Conservation (phyloP, 1,140 invertebrate species). For the Drosophila orena region DNA sequence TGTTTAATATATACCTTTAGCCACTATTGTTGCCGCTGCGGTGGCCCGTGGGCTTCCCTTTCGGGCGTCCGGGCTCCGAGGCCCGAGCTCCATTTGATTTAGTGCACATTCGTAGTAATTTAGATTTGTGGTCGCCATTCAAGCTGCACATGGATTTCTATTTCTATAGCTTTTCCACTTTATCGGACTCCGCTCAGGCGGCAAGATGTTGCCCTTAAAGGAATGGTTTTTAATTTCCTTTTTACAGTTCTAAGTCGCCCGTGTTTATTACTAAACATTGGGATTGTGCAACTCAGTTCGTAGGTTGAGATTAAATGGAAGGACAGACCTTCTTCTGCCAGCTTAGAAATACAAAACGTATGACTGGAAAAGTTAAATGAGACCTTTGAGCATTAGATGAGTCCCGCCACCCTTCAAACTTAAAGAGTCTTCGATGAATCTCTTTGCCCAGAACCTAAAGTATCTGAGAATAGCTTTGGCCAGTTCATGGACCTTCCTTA, state of each 20-base stretch:
- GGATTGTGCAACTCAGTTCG: not conserved
- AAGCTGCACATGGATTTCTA: conserved; percentile 39
- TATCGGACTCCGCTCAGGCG: conserved; percentile 9
- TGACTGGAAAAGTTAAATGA: too few species aligned
- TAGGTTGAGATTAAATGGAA: too few species aligned
- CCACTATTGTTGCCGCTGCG: conserved; percentile 58
- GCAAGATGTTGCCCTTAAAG: conserved; percentile 29
- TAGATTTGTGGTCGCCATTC: conserved; percentile 77
- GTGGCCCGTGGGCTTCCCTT: conserved; percentile 73
- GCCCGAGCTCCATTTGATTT: conserved; percentile 58
- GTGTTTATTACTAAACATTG: too few species aligned
- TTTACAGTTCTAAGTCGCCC: conserved; percentile 39
- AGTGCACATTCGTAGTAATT: conserved; percentile 72
- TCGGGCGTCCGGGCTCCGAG: conserved; percentile 32
- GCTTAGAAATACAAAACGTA: too few species aligned
- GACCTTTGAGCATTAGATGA: not conserved
- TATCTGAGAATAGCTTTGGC: not conserved
- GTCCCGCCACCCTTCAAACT: too few species aligned
- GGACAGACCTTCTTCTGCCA: too few species aligned
- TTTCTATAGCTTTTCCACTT: conserved; percentile 21
- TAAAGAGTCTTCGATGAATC: too few species aligned
- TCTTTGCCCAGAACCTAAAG: too few species aligned
- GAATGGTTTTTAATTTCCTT: conserved; percentile 75
- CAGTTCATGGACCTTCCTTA: conserved; percentile 49
- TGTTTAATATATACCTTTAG: conserved; percentile 74